phyloP scores from a whole-genome alignment of 2,797 vertebrate genomes.

The Sylvia borin region DNA sequence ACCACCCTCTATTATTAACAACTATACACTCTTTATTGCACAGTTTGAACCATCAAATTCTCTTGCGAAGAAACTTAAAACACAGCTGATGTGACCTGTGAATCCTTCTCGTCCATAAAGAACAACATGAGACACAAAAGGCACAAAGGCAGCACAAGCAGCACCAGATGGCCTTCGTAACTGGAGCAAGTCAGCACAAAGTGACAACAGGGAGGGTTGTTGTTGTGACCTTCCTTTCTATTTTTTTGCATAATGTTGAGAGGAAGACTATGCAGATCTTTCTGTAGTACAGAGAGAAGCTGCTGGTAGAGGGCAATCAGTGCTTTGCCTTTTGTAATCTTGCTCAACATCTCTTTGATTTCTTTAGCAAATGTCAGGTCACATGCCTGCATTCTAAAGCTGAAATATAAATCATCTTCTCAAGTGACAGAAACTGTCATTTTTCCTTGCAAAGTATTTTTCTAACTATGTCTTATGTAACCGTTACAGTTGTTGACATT shows the following conservation, averaged over 20 bases:
- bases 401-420: constrained; percentile 48
- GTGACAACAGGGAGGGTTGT: background rate
- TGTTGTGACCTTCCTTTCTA: background rate
- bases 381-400: constrained; percentile 31
- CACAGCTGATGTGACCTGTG: background rate
- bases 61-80: background rate
- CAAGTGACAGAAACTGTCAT: constrained; percentile 52
- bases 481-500: constrained; percentile 51
- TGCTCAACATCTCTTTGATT: constrained; percentile 25
- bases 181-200: constrained; percentile 3
- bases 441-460: constrained; percentile 66
- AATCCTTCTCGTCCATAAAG: background rate
- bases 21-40: background rate
- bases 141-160: background rate
- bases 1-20: background rate
- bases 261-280: background rate
- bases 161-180: background rate
- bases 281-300: background rate
- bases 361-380: constrained; percentile 49
- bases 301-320: background rate
- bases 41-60: background rate
- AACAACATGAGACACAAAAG: background rate
- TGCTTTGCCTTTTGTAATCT: constrained; percentile 20
- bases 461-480: constrained; percentile 54
- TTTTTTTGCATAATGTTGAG: background rate